Conservation (phyloP, 2,113 vertebrate genomes). For the Rousettus leschenaultii region DNA sequence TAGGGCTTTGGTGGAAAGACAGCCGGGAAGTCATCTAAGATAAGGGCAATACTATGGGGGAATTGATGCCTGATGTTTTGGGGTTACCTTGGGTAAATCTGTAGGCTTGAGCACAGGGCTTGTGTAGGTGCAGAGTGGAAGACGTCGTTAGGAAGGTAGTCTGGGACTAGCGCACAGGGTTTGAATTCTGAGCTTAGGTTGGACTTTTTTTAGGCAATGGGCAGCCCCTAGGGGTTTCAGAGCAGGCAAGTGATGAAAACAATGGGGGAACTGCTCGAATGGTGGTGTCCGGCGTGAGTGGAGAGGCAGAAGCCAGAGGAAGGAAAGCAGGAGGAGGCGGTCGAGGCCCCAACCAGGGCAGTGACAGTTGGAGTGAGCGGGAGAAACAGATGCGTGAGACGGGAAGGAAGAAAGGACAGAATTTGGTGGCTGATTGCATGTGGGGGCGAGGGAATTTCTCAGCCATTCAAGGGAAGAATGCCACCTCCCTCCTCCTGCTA, state of each 20-base stretch:
- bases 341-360: not conserved
- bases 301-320: not conserved
- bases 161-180: not conserved
- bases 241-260: not conserved
- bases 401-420: constrained; percentile 46
- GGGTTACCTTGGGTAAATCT: not conserved
- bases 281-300: not conserved
- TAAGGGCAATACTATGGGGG: not conserved
- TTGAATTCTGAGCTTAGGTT: not conserved
- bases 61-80: not conserved
- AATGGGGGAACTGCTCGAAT: not conserved
- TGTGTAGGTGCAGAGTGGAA: not conserved
- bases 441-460: constrained; percentile 56
- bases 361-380: not conserved
- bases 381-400: constrained; percentile 41
- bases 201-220: not conserved
- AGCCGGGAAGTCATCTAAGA: not conserved
- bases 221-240: not conserved
- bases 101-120: not conserved
- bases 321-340: not conserved
- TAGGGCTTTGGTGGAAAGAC: not conserved
- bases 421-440: constrained; percentile 48
- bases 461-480: constrained; percentile 54
- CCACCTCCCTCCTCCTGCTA: constrained; percentile 22
- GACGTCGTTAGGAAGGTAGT: not conserved